A percentile compares a stretch with the other conserved stretches of the same genome.
Conservation (phyloP, 2,888 invertebrate genomes). For the Plemyria rubiginata region DNA sequence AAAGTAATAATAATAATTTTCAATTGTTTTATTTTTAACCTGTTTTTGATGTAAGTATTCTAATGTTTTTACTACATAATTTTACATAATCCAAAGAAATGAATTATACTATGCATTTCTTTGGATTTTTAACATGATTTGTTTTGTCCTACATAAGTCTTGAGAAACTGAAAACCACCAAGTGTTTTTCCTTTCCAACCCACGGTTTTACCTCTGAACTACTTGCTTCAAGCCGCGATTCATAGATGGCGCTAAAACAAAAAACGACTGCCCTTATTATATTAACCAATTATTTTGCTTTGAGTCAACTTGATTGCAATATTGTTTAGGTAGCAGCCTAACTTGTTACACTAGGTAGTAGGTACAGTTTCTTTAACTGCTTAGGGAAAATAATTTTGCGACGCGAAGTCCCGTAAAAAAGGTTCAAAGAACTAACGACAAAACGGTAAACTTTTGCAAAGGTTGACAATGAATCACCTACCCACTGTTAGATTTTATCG, state of each 20-base stretch:
- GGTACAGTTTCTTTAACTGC: neutral
- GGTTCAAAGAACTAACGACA: constrained; percentile 16
- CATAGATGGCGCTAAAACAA: constrained; percentile 45
- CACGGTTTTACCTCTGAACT: neutral
- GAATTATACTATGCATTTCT: too few relatives aligned
- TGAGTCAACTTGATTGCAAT: constrained; percentile 1
- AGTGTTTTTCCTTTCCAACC: neutral
- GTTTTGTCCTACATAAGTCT: too few relatives aligned
- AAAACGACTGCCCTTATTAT: constrained; percentile 9
- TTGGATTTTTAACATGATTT: too few relatives aligned
- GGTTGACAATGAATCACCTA: constrained; percentile 25
- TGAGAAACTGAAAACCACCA: too few relatives aligned
- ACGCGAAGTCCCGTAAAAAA: neutral
- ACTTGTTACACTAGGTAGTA: neutral
- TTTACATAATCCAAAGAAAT: too few relatives aligned
- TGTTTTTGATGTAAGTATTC: too few relatives aligned
- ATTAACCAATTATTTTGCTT: neutral
- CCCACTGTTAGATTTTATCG: constrained; percentile 47
- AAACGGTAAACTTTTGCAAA: constrained; percentile 19
- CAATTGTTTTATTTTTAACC: constrained; percentile 23
- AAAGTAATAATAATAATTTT: constrained; percentile 51
- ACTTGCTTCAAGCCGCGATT: constrained; percentile 1
- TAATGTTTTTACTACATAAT: too few relatives aligned
- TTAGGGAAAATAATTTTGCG: neutral
- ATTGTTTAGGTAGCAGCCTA: neutral